Evolutionary conservation across 2,797 vertebrate genomes (phyloP).

Genomic region (Phyllotis vaccarum): DNA sequence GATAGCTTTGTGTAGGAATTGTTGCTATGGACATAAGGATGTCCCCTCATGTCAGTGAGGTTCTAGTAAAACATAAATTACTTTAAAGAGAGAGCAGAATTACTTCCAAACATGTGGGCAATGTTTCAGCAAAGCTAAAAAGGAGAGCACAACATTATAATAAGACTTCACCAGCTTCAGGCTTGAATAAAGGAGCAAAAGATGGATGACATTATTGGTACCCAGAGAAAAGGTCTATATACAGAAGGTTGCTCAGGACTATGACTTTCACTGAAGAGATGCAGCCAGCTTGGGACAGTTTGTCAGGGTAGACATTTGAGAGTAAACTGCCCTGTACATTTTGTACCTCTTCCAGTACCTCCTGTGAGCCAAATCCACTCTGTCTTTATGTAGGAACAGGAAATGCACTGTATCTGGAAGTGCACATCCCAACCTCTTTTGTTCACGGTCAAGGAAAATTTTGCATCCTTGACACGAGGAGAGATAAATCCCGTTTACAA

Average conservation of each 20-base stretch:
- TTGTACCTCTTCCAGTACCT: not conserved
- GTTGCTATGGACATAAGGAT: not conserved
- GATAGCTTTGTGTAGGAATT: not conserved
- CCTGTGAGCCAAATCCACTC: not conserved
- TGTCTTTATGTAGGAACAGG: not conserved
- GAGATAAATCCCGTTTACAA: not conserved
- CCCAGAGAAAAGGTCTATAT: not conserved
- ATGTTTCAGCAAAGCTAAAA: not conserved
- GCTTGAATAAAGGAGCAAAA: not conserved
- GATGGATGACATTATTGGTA: no score
- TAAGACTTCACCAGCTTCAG: not conserved
- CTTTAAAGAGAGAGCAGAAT: not conserved
- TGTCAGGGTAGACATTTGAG: not conserved
- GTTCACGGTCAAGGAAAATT: not conserved
- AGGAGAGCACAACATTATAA: not conserved
- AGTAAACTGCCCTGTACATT: not conserved
- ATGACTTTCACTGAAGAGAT: not conserved
- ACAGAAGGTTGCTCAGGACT: not conserved
- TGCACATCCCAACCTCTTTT: not conserved
- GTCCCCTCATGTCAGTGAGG: not conserved
- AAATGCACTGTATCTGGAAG: not conserved
- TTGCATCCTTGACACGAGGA: not conserved
- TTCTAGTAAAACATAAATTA: not conserved
- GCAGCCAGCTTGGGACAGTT: not conserved
- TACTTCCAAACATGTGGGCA: not conserved